These are phyloP conservation scores for Stercorarius parasiticus DNA, from an alignment of 2,113 vertebrate genomes.

Conservation along the genomic window DNA sequence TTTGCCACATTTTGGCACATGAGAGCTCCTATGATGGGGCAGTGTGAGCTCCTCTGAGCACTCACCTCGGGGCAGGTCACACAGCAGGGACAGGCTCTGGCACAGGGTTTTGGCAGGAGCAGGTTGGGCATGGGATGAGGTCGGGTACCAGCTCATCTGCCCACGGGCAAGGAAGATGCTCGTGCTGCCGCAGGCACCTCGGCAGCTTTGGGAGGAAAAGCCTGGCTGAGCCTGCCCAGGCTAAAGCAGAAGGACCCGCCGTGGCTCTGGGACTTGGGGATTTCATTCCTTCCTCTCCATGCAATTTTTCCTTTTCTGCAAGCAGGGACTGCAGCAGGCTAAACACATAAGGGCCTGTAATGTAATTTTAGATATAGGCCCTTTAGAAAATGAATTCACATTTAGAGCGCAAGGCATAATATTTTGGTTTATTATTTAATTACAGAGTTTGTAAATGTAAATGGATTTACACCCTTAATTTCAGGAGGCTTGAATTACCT, in stretches of 20 bases:
- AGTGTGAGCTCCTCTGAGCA: neutral
- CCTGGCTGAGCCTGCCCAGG: neutral
- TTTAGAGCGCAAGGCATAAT: neutral
- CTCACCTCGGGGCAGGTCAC: neutral
- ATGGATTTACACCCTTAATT: constrained; percentile 44
- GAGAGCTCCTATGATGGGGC: neutral
- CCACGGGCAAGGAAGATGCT: neutral
- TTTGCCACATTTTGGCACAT: neutral
- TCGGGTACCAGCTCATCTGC: accelerated
- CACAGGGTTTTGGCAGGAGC: neutral
- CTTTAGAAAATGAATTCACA: neutral
- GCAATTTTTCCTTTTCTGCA: neutral
- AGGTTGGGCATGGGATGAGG: accelerated
- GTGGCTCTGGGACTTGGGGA: neutral
- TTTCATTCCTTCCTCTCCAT: neutral
- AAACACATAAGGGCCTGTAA: constrained; percentile 33
- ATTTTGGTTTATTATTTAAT: constrained; percentile 64
- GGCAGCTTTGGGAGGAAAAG: neutral
- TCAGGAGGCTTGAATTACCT: constrained; percentile 36
- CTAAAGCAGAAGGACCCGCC: neutral
- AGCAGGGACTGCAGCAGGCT: neutral
- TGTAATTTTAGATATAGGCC: constrained; percentile 11
- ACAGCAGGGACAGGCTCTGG: neutral
- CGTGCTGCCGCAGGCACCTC: accelerated
- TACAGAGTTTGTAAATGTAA: constrained; percentile 43